phyloP scores from a whole-genome alignment of 1,140 invertebrate species.

The Planococcus citri region DNA sequence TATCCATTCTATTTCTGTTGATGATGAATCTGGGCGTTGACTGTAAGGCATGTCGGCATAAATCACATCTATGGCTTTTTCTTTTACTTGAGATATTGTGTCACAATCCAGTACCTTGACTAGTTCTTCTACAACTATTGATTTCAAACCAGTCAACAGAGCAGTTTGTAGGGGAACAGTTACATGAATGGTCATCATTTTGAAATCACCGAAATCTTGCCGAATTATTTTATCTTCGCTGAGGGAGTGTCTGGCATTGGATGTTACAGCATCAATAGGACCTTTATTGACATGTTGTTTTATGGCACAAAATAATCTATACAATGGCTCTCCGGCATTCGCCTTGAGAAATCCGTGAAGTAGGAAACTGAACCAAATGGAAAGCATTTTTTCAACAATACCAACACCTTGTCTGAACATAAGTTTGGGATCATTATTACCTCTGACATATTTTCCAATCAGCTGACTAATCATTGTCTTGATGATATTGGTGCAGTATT shows the following conservation, averaged over 20 bases:
- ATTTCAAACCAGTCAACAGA: slow-evolving; percentile 65
- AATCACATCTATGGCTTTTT: slow-evolving; percentile 95
- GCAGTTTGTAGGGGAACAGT: slow-evolving; percentile 87
- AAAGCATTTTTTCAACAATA: slow-evolving; percentile 99
- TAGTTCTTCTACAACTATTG: slow-evolving; percentile 78
- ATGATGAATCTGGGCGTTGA: slow-evolving; percentile 84
- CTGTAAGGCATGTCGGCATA: slow-evolving; percentile 92
- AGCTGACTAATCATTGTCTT: slow-evolving; percentile 88
- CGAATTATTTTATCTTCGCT: slow-evolving; percentile 97
- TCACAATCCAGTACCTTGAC: slow-evolving; percentile 98
- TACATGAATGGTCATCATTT: slow-evolving; percentile 78
- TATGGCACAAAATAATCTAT: slow-evolving; percentile 94
- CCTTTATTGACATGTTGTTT: slow-evolving; percentile 99
- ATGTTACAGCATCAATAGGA: slow-evolving; percentile 95
- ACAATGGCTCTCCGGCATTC: slow-evolving; percentile 91
- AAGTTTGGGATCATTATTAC: slow-evolving; percentile 95
- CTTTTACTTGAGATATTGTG: slow-evolving; percentile 98
- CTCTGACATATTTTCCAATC: slow-evolving; percentile 96
- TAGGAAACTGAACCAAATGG: slow-evolving; percentile 97
- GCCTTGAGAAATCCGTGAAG: slow-evolving; percentile 94
- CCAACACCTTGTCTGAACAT: slow-evolving; percentile 87
- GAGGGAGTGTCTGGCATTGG: slow-evolving; percentile 93
- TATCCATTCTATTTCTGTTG: slow-evolving; percentile 90
- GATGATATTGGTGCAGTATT: slow-evolving; percentile 98
- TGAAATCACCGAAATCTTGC: slow-evolving; percentile 92